Percentiles rank a stretch among this genome's conserved stretches.
phyloP scores from a whole-genome alignment of 2,113 vertebrate genomes.

The Lamprologus ornatipinnis region DNA sequence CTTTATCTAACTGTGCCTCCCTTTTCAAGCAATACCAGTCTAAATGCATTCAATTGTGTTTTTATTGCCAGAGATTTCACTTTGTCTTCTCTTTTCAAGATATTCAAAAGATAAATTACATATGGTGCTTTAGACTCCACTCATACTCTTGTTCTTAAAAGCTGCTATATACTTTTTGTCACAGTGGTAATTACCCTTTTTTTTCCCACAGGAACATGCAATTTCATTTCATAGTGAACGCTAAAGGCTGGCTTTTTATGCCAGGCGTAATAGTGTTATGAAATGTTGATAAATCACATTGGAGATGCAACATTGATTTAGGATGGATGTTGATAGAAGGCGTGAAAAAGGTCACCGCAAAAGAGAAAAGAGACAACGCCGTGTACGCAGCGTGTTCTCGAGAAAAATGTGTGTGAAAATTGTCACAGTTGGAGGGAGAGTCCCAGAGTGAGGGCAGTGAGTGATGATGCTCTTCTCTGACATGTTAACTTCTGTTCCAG shows the following conservation, averaged over 20 bases:
- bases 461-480: slow-evolving; percentile 6
- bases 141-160: background rate
- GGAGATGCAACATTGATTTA: background rate
- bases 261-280: background rate
- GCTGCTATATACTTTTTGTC: background rate
- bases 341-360: background rate
- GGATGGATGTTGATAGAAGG: background rate
- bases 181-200: background rate
- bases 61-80: background rate
- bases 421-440: slow-evolving; percentile 10
- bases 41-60: background rate
- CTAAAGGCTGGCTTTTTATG: background rate
- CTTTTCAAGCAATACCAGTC: background rate
- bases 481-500: slow-evolving; percentile 1
- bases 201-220: background rate
- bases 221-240: background rate
- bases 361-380: background rate
- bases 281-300: slow-evolving; percentile 10
- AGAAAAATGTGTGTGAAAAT: slow-evolving; percentile 29
- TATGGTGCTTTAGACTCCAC: background rate
- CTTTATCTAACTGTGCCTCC: background rate
- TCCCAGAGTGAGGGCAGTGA: slow-evolving; percentile 3
- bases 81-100: background rate
- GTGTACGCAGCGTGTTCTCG: slow-evolving; percentile 2
- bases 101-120: background rate